Evolutionary conservation across 2,888 invertebrate species (phyloP).

Genomic region (Cheilosia vulpina): DNA sequence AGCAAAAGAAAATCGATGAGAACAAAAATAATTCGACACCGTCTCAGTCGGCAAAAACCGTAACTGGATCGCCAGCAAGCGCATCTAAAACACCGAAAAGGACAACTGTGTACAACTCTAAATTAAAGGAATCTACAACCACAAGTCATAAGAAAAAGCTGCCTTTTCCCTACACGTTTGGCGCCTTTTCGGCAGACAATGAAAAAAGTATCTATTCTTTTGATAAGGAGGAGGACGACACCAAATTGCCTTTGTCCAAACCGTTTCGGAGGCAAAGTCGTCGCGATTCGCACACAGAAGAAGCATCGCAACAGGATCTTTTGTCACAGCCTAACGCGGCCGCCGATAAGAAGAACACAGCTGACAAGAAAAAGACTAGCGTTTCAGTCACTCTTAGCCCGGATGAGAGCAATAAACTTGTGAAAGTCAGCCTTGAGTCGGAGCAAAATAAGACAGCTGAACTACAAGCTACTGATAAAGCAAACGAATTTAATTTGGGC

Average conservation of each 20-base stretch:
- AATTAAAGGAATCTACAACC: slow-evolving; percentile 84
- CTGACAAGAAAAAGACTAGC: slow-evolving; percentile 79
- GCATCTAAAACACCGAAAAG: slow-evolving; percentile 78
- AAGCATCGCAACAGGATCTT: slow-evolving; percentile 74
- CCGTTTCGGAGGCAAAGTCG: slow-evolving; percentile 85
- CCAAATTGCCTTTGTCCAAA: slow-evolving; percentile 67
- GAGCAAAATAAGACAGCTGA: slow-evolving; percentile 77
- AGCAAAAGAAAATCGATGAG: slow-evolving; percentile 70
- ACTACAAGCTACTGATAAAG: slow-evolving; percentile 34
- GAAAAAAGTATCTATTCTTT: slow-evolving; percentile 90
- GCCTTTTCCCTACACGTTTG: slow-evolving; percentile 76
- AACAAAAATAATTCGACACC: slow-evolving; percentile 62
- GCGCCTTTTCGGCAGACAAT: slow-evolving; percentile 88
- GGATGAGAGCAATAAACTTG: slow-evolving; percentile 84
- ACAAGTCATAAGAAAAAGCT: slow-evolving; percentile 77
- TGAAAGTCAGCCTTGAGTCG: slow-evolving; percentile 85
- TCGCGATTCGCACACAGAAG: slow-evolving; percentile 82
- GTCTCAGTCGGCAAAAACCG: slow-evolving; percentile 69
- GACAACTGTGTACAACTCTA: slow-evolving; percentile 85
- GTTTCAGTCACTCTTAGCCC: slow-evolving; percentile 83
- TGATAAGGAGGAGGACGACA: slow-evolving; percentile 87
- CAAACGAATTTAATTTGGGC: slow-evolving; percentile 80
- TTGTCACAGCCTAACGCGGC: slow-evolving; percentile 78
- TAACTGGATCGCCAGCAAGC: slow-evolving; percentile 69
- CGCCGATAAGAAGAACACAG: slow-evolving; percentile 79